phyloP scores from a whole-genome alignment of 2,113 vertebrate genomes.

The Raphicerus campestris region DNA sequence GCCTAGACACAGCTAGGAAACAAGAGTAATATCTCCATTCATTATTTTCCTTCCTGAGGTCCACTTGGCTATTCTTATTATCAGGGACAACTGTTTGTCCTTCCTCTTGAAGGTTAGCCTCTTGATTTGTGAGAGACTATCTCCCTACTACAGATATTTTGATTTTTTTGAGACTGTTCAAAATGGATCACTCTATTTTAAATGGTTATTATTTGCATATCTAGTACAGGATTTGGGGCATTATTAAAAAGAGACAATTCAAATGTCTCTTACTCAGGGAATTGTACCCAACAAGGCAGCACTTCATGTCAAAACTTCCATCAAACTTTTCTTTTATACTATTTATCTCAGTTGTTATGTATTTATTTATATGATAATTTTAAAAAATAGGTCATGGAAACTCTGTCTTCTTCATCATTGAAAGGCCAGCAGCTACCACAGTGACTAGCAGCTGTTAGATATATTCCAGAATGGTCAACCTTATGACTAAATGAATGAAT shows the following conservation, averaged over 20 bases:
- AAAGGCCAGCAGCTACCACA: not conserved
- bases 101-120: not conserved
- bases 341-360: not conserved
- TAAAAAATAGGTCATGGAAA: not conserved
- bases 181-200: not conserved
- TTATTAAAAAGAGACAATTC: not conserved
- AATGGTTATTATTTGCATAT: not conserved
- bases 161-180: not conserved
- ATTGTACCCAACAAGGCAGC: not conserved
- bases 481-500: not conserved
- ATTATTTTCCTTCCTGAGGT: not conserved
- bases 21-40: not conserved
- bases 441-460: not conserved
- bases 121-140: not conserved
- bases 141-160: not conserved
- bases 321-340: not conserved
- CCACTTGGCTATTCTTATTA: not conserved
- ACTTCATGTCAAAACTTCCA: not conserved
- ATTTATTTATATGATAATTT: not conserved
- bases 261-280: not conserved
- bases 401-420: not conserved
- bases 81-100: too few relatives aligned
- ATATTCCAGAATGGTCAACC: not conserved
- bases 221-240: not conserved
- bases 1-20: not conserved